Conservation (phyloP, 1,140 invertebrate species). For the Sarcophaga bullata region DNA sequence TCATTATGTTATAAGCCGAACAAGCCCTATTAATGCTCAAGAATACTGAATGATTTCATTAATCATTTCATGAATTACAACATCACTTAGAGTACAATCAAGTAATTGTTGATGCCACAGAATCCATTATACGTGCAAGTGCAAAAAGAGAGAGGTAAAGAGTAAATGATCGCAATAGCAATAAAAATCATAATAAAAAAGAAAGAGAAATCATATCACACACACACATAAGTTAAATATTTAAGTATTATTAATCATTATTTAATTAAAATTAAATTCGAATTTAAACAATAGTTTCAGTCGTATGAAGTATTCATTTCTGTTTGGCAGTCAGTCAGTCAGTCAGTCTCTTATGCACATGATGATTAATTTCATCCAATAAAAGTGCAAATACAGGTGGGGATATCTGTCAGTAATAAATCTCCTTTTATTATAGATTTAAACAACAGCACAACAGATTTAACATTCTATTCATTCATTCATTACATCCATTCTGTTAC, state of each 20-base stretch:
- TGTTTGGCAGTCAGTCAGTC: neutral
- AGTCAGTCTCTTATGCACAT: neutral
- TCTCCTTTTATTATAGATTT: neutral
- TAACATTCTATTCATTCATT: neutral
- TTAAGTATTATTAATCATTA: constrained; percentile 1
- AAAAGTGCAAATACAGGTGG: neutral
- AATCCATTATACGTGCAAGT: too few species aligned
- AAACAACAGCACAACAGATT: neutral
- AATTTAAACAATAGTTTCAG: neutral
- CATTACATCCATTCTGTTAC: neutral
- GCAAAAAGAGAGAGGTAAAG: too few species aligned
- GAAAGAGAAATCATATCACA: too few species aligned
- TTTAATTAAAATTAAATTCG: neutral
- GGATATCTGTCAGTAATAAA: neutral
- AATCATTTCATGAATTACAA: too few species aligned
- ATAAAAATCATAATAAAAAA: too few species aligned
- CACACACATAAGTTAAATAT: too few species aligned
- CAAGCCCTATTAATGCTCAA: too few species aligned
- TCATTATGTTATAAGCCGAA: too few species aligned
- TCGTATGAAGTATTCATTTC: neutral
- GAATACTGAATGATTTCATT: too few species aligned
- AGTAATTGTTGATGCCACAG: too few species aligned
- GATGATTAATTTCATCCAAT: neutral
- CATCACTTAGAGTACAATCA: too few species aligned
- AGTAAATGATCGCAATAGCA: too few species aligned